Evolutionary conservation across 2,797 vertebrate species (phyloP).

Genomic region (Oreochromis mossambicus): DNA sequence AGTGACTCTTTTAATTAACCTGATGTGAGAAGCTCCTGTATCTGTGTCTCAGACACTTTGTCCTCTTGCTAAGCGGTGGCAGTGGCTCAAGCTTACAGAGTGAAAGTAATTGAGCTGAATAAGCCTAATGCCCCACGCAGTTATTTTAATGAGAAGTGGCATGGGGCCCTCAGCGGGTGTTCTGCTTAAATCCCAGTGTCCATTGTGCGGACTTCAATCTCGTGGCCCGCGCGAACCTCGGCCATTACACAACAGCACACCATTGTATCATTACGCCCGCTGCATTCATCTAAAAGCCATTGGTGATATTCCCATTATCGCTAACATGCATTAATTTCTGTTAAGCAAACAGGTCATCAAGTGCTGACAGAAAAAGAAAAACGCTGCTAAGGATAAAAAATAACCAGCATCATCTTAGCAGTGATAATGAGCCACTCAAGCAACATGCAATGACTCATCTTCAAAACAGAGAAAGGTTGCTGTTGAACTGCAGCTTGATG

Average conservation of each 20-base stretch:
- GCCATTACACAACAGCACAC: slow-evolving; percentile 19
- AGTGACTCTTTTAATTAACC: slow-evolving; percentile 58
- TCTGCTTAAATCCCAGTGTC: slow-evolving; percentile 20
- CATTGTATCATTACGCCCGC: background rate
- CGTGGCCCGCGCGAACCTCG: slow-evolving; percentile 24
- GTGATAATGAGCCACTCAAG: slow-evolving; percentile 13
- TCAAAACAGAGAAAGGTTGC: background rate
- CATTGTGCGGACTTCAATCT: slow-evolving; percentile 23
- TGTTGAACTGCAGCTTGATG: background rate
- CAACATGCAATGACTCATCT: background rate
- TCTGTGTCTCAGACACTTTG: slow-evolving; percentile 59
- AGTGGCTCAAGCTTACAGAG: slow-evolving; percentile 48
- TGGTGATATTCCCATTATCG: slow-evolving; percentile 5
- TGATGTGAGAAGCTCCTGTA: slow-evolving; percentile 38
- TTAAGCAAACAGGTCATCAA: slow-evolving; percentile 1
- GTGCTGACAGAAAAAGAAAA: slow-evolving; percentile 16
- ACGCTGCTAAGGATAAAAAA: slow-evolving; percentile 15
- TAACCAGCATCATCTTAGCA: background rate
- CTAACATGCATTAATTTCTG: background rate
- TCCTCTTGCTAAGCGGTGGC: slow-evolving; percentile 54
- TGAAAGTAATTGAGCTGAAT: slow-evolving; percentile 73
- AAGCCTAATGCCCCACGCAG: slow-evolving; percentile 57
- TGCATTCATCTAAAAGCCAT: slow-evolving; percentile 16
- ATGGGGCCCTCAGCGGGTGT: slow-evolving; percentile 48
- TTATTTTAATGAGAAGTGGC: slow-evolving; percentile 65